A percentile compares a stretch with the other conserved stretches of the same genome.
phyloP scores from a whole-genome alignment of 2,113 vertebrate genomes.

The Saiga tatarica region DNA sequence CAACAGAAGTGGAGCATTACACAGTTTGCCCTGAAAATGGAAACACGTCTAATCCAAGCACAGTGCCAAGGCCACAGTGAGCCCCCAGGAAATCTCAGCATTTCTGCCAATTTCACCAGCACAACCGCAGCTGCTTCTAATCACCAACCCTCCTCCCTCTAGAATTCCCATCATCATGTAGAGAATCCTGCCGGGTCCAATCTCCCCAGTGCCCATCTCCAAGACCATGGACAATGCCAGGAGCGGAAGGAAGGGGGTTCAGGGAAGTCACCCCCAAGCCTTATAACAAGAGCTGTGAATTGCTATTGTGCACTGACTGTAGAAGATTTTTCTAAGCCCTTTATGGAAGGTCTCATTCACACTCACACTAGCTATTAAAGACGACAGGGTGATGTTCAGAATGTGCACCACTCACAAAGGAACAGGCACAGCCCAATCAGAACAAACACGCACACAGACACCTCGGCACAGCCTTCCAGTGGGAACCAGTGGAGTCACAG shows the following conservation, averaged over 20 bases:
- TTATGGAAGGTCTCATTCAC: fast-evolving
- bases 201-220: not conserved
- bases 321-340: not conserved
- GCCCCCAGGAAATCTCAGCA: too few relatives aligned
- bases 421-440: fast-evolving
- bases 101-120: not conserved
- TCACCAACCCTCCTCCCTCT: fast-evolving
- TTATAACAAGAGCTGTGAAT: fast-evolving
- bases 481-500: not conserved
- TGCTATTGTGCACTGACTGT: fast-evolving
- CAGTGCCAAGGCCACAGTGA: fast-evolving
- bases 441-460: fast-evolving
- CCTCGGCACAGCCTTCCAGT: too few relatives aligned
- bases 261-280: not conserved
- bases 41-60: not conserved
- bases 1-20: fast-evolving
- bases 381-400: not conserved
- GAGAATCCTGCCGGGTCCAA: fast-evolving
- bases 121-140: fast-evolving
- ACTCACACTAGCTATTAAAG: not conserved
- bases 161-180: not conserved
- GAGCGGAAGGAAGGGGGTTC: not conserved
- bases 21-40: too few relatives aligned
- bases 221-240: not conserved
- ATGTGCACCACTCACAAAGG: too few relatives aligned